Evolutionary conservation across 2,797 vertebrate genomes (phyloP).

Genomic region (Gallirallus australis): DNA sequence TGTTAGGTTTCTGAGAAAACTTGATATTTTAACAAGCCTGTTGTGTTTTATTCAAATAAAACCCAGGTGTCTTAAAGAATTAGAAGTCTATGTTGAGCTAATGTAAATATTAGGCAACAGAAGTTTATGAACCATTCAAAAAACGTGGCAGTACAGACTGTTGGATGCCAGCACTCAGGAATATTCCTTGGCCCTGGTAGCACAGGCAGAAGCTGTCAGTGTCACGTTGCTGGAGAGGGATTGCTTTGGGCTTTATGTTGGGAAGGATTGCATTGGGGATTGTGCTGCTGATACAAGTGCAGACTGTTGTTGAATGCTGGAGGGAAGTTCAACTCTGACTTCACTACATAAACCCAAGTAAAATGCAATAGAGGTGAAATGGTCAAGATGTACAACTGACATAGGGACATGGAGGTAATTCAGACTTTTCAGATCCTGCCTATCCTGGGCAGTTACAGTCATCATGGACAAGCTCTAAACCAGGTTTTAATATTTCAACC

Average conservation of each 20-base stretch:
- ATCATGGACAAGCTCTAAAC: not conserved
- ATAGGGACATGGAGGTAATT: fast-evolving
- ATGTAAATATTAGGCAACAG: not conserved
- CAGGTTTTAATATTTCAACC: not conserved
- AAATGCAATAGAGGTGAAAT: not conserved
- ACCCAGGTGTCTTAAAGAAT: not conserved
- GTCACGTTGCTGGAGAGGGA: not conserved
- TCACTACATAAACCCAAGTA: not conserved
- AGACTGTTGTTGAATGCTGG: not conserved
- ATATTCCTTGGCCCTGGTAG: not conserved
- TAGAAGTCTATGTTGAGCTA: not conserved
- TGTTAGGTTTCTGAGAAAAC: not conserved
- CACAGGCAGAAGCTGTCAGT: not conserved
- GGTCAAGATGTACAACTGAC: not conserved
- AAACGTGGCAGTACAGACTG: not conserved
- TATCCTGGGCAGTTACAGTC: not conserved
- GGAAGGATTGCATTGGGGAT: not conserved
- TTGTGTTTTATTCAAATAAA: not conserved
- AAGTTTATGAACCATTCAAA: not conserved
- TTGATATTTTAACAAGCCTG: not conserved
- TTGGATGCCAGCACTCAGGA: not conserved
- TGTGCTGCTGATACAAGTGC: not conserved
- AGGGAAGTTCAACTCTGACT: not conserved
- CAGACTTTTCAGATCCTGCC: not conserved
- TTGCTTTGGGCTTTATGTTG: not conserved